Evolutionary conservation across 2,888 invertebrate genomes (phyloP).

Genomic region (Mesochorus sp.): DNA sequence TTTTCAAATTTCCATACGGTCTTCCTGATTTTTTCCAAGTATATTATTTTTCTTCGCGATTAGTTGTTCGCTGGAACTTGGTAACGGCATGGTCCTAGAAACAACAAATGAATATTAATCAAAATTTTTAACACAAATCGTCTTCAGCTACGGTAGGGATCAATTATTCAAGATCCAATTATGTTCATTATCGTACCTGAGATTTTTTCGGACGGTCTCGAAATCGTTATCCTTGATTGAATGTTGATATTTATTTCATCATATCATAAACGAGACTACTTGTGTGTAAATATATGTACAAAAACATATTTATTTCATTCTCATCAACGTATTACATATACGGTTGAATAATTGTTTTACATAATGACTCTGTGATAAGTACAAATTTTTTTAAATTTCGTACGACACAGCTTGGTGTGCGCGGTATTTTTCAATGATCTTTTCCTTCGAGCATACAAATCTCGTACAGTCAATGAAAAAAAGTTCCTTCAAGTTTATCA

Average conservation of each 20-base stretch:
- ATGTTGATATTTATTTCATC: background rate
- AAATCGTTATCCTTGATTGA: background rate
- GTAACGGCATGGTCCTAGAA: conserved; percentile 10
- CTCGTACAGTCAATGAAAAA: too few relatives aligned
- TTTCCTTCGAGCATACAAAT: conserved; percentile 3
- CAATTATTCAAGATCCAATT: too few relatives aligned
- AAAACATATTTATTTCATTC: conserved; percentile 52
- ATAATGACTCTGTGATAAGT: conserved; percentile 15
- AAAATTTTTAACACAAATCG: background rate
- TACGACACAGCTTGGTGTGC: conserved; percentile 29
- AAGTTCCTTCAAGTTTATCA: too few relatives aligned
- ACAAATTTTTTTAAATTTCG: conserved; percentile 21
- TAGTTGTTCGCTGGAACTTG: background rate
- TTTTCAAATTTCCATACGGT: background rate
- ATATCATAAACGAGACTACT: background rate
- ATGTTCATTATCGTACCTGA: conserved; percentile 19
- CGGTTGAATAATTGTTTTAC: conserved; percentile 12
- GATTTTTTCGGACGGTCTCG: conserved; percentile 2
- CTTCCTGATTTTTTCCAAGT: background rate
- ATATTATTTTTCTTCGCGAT: background rate
- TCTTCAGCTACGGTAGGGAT: too few relatives aligned
- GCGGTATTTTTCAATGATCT: background rate
- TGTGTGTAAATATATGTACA: conserved; percentile 51
- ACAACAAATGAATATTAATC: conserved; percentile 25
- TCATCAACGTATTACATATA: conserved; percentile 52